Base-by-base conservation (phyloP, 2,888 invertebrate genomes). In the Allacma fusca region DNA sequence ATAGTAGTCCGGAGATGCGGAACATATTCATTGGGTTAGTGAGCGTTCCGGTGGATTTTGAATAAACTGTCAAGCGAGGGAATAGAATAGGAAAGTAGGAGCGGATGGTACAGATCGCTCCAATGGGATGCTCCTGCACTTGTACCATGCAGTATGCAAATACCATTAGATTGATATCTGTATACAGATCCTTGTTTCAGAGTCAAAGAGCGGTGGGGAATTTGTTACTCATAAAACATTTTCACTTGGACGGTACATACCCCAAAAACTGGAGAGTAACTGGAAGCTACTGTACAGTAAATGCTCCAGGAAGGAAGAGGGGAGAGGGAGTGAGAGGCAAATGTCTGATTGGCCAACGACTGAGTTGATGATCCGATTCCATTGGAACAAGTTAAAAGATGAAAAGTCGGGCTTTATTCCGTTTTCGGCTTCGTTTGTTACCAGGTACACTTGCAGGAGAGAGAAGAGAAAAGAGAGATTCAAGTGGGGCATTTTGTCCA, bases 401-500 rank as follows among this genome's bases (percentile, higher is more conserved):
- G 59, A 59, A 50, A 21, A 57, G 59, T 59, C 57, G 29, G 59
- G 62, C 23, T 50, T 57, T 23, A 57, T 57, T 71, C 57, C 29
- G 19, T 26, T 72, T 72, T 72, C 59, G 57, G 59, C 59, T 72
- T 50, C 72, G 59, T 72, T 72, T 72, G 50, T 50, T 70, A 12
- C 62, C 62, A 62, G 62, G 62, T 62, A 62, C 24, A 62, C 62
- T 62, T 62, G 62, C 16, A 68, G 34, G 13, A 34, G 73, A 34
- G 73, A 23, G 24, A 40, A 64, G 73, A 43, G 64, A 64, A 23
- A 64, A 75, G 57, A 34, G 69, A 68, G 24, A 34, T 62, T 76
- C 62, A 68, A 68, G 76, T 69, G 76, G 69, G 29, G 50, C 76
- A 68, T 76, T 76, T 76, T 69, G 73, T 73, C 73, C 76, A 69